Base-by-base conservation (phyloP, 2,888 invertebrate species). In the Melitaea athalia region DNA sequence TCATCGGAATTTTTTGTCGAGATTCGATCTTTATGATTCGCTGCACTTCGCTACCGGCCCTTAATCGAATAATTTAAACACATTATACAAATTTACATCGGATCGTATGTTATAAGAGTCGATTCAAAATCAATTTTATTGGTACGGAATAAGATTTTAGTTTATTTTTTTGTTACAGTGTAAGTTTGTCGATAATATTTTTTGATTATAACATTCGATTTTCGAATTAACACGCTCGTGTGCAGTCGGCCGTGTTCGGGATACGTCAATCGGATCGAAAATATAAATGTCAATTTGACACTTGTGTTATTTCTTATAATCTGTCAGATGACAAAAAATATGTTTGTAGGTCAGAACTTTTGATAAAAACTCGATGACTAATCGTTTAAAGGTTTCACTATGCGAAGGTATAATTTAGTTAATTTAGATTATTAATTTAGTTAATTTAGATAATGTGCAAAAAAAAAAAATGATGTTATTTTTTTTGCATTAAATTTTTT, bases 11-110 rank as follows among this genome's bases (percentile, higher is more conserved):
- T 85, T 82, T 74, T 85, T 80, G 70, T 76, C 77, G 78, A 74
- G 85, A 88, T 88, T 79, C 76, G 77, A 91, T 90, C 89, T 90
- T 91, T 89, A 83, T 86, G 77, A 89, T 88, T 83, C 82, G 81
- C 76, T 79, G 81, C 76, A 79, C 84, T 80, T 78, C 74, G 91
- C 91, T 91, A 91, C 91, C 76, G 90, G 79, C 78, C 79, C 79
- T 75, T 77, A 76, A 77, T 77, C 77, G 74, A 74, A 76, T 76
- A 77, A 76, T 74, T 69, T 72, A 73, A 77, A 76, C 75, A 78
- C 72, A 75, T 68, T 69, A 75, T 68, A 75, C 76, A 68, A 77
- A 43, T 5, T 53, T 69, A 62, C 12, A 15, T 67, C 68, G 15
- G 49, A 53, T 52, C 14, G 33, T 14, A 33, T 31, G 12, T 50